phyloP scores from a whole-genome alignment of 2,797 vertebrate species.

The Antrozous pallidus region DNA sequence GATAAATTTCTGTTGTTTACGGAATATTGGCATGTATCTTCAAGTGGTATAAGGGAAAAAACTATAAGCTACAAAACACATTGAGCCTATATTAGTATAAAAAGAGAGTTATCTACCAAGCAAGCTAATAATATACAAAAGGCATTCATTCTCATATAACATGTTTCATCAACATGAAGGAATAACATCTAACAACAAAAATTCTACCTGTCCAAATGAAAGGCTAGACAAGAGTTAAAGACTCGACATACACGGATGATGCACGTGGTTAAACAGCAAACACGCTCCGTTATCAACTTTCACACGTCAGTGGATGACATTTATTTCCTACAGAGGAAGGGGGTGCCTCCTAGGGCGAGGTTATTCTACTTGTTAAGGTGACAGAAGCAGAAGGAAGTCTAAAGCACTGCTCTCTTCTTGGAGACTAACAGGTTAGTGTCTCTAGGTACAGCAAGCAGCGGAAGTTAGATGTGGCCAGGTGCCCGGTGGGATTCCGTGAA shows the following conservation, averaged over 20 bases:
- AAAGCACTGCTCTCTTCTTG: background rate
- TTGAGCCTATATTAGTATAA: conserved; percentile 45
- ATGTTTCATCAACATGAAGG: background rate
- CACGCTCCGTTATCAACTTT: background rate
- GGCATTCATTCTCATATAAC: background rate
- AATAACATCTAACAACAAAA: background rate
- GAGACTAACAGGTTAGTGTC: conserved; percentile 80
- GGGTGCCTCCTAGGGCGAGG: conserved; percentile 50
- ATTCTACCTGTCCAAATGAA: background rate
- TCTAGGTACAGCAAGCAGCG: conserved; percentile 67
- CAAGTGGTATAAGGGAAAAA: background rate
- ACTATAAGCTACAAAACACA: background rate
- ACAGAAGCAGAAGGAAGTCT: conserved; percentile 41
- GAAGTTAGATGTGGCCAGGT: background rate
- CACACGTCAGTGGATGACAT: background rate
- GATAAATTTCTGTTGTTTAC: background rate
- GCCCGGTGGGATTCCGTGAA: background rate
- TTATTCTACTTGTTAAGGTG: conserved; percentile 79
- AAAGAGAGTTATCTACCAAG: conserved; percentile 10
- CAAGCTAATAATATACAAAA: conserved; percentile 55
- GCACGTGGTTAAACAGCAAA: background rate
- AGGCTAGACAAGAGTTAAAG: background rate
- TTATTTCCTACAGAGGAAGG: conserved; percentile 40
- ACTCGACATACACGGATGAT: fast-evolving
- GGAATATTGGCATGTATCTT: background rate